These are phyloP conservation scores for Physella acuta DNA, from an alignment of 1,140 invertebrate species.

Conservation along the genomic window DNA sequence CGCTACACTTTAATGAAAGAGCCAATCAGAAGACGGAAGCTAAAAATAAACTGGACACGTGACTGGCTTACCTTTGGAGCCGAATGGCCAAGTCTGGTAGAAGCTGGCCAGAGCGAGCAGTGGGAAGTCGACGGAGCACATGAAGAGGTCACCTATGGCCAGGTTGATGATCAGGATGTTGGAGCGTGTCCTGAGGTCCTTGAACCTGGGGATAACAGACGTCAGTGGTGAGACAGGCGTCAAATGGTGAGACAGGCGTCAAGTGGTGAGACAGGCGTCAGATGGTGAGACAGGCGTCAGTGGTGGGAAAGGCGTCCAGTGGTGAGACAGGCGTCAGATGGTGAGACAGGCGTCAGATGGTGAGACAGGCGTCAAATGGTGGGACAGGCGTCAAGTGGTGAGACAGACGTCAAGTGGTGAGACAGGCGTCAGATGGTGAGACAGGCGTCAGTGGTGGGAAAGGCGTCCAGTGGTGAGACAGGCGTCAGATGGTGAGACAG, in stretches of 20 bases:
- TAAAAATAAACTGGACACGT: background rate
- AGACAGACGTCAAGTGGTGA: no score
- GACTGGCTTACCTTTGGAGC: slow-evolving; percentile 19
- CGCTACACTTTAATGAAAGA: no score
- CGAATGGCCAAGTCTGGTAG: slow-evolving; percentile 27
- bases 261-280: background rate
- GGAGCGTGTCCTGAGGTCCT: slow-evolving; percentile 26
- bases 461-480: no score
- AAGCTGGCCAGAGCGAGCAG: slow-evolving; percentile 25
- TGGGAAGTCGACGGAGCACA: slow-evolving; percentile 28
- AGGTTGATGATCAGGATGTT: slow-evolving; percentile 33
- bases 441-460: no score
- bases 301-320: background rate
- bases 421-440: no score
- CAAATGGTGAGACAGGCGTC: background rate
- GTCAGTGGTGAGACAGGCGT: background rate
- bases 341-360: background rate
- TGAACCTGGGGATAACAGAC: no score
- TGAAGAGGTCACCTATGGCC: slow-evolving; percentile 28
- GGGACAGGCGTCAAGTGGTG: background rate
- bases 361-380: background rate
- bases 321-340: background rate
- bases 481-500: no score
- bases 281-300: background rate
- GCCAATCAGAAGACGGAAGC: no score